These are phyloP conservation scores for Sabellastarte sp. DNA, from an alignment of 2,888 invertebrate species.

Conservation along the genomic window DNA sequence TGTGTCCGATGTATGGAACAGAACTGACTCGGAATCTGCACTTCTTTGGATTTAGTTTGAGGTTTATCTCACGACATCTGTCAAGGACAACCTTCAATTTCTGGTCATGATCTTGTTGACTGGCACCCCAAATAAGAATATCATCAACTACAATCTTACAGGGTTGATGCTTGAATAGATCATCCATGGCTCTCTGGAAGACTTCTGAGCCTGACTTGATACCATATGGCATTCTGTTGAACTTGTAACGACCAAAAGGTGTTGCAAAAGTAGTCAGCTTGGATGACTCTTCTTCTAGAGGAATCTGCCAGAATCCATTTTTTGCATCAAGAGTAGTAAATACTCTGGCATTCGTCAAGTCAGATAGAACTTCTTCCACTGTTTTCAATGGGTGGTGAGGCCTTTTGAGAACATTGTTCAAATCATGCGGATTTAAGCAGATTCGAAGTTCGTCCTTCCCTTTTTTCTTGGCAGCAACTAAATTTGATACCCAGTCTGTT, in stretches of 20 bases:
- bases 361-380: neutral
- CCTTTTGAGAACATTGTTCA: too few species aligned
- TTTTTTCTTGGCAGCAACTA: too few species aligned
- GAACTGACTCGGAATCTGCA: neutral
- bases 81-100: neutral
- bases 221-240: too few species aligned
- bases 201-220: too few species aligned
- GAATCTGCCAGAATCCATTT: neutral
- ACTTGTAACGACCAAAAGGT: constrained; percentile 1
- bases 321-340: neutral
- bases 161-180: too few species aligned
- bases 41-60: neutral
- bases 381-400: neutral
- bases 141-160: constrained; percentile 1
- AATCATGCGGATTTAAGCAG: too few species aligned
- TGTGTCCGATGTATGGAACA: constrained; percentile 1
- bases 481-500: too few species aligned
- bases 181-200: too few species aligned
- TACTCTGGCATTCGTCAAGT: neutral
- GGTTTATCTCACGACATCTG: neutral
- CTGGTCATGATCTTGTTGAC: neutral
- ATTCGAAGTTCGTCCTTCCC: too few species aligned
- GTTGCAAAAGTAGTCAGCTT: neutral
- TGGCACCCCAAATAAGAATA: neutral
- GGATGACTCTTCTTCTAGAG: neutral